Evolutionary conservation across 2,888 invertebrate genomes (phyloP), one percentile per base, ranked within the genome.

Genomic region (Nineta flava): DNA sequence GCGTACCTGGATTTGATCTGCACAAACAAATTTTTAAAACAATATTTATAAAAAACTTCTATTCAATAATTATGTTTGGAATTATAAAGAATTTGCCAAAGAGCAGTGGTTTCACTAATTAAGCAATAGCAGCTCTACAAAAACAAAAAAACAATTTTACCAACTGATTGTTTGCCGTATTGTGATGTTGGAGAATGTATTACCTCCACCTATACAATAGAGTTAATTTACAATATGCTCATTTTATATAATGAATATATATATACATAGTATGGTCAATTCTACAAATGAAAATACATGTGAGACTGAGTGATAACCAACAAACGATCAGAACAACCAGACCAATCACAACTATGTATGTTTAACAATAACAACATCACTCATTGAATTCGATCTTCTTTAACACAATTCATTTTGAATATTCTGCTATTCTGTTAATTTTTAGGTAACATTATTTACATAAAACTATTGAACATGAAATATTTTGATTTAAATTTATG

Each of bases 1-100:
- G 91, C 62, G 90, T 90, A 65, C 88, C 87, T 60, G 90, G 91
- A 73, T 90, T 90, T 59, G 90, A 90, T 80, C 90, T 90, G 21
- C 21, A 40, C 15, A 48, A 15, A 26, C 19, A 48, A 44, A 15
- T 42, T 17, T 42, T 42, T 16, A 42, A 10, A n/a, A 17, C 5
- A 9, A 42, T 17, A n/a, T 15, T 16, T n/a, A 15, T 13, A 42
- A 42, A 13, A 21, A 5, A 21, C 17, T 43, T 43, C 3, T 6
- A 17, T 9, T 44, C 9, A 13, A 44, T 17, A 19, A 21, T 21
- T 44, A 26, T 44, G 19, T 21, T 3, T 44, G 15, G 26, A 44
- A 17, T 44, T 26, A 31, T 10, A 44, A 17, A 26, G 15, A 43
- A 44, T 26, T 19, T 44, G 44, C 44, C 44, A 44, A 44, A 44